Evolutionary conservation across 2,888 invertebrate species (phyloP), one percentile per base, ranked within the genome.

Genomic region (Muscina levida): DNA sequence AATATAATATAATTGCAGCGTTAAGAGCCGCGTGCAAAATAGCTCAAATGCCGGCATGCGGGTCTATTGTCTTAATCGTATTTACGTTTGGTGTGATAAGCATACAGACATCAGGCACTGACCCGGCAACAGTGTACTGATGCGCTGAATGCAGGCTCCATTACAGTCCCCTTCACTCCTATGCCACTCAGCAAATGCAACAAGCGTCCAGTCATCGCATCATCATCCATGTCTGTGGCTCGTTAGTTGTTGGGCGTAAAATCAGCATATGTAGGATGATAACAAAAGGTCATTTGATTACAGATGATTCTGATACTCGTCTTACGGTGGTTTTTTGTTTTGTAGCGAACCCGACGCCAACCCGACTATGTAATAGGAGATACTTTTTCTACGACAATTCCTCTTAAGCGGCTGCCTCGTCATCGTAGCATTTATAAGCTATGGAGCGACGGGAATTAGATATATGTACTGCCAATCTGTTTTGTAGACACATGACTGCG

Each of bases 281-380:
- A 76, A 76, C 39, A 57, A 76, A 76, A 80, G 76, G 72, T 76
- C 72, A 76, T 70, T 67, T 65, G 53, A 44, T 68, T 53, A 42
- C 10, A 48, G 72, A 72, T 72, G 31, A 24, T 13, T 24, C 53
- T 11, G 24, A 24, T 53, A 22, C 24, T 31, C 31, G 31, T 31
- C n/a, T n/a, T n/a, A n/a, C n/a, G n/a, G n/a, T n/a, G n/a, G n/a
- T n/a, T n/a, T n/a, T n/a, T n/a, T n/a, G n/a, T n/a, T n/a, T n/a
- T n/a, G n/a, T n/a, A n/a, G n/a, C n/a, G n/a, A n/a, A n/a, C n/a
- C n/a, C n/a, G n/a, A n/a, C n/a, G n/a, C n/a, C n/a, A n/a, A n/a
- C n/a, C n/a, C n/a, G n/a, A n/a, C n/a, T n/a, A n/a, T n/a, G n/a
- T n/a, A n/a, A n/a, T n/a, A n/a, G n/a, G n/a, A n/a, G n/a, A n/a